These are phyloP conservation scores for Pogonocichla stellata DNA, from an alignment of 2,113 vertebrate species.

Conservation along the genomic window DNA sequence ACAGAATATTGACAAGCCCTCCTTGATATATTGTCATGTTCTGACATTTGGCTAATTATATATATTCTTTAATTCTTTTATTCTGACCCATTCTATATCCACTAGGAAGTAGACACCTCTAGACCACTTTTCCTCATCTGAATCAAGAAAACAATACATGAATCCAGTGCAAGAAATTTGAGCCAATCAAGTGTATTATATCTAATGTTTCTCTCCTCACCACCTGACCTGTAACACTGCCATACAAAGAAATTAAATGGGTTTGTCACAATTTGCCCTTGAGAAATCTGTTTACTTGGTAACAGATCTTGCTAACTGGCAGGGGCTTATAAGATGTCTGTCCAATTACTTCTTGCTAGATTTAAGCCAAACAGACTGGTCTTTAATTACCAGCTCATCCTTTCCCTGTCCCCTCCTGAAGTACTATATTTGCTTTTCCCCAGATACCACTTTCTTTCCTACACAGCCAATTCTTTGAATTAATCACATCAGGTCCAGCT, in stretches of 20 bases:
- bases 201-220: background rate
- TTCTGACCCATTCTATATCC: background rate
- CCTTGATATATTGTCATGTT: background rate
- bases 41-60: background rate
- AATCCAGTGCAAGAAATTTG: background rate
- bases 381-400: conserved; percentile 23
- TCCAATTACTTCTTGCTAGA: conserved; percentile 20
- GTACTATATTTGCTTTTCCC: background rate
- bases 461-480: background rate
- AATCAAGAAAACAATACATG: background rate
- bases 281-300: background rate
- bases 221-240: background rate
- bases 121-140: background rate
- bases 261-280: background rate
- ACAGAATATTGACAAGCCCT: rapidly evolving
- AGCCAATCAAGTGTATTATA: background rate
- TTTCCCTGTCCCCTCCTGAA: background rate
- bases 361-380: conserved; percentile 19
- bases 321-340: background rate
- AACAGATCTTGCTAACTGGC: background rate
- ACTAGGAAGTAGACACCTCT: background rate
- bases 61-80: background rate
- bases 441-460: background rate
- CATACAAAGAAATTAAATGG: background rate
- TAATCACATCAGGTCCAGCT: background rate